These are phyloP conservation scores for Leptinotarsa texana DNA, from an alignment of 1,140 invertebrate genomes.

Conservation along the genomic window DNA sequence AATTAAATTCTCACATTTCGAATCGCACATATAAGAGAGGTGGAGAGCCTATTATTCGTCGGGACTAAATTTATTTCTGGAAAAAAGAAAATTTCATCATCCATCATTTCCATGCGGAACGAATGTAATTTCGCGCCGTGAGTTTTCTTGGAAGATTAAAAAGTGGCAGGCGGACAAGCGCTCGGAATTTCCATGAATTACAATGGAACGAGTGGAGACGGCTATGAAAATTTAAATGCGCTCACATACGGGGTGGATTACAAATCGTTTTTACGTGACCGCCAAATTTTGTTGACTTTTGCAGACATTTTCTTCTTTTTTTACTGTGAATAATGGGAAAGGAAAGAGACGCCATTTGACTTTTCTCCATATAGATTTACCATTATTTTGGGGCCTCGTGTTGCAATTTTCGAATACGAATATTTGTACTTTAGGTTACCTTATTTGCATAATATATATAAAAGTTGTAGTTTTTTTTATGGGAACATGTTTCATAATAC, in stretches of 20 bases:
- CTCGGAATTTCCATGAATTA: constrained; percentile 3
- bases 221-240: background rate
- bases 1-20: background rate
- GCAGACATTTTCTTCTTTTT: too few species aligned
- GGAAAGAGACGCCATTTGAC: too few species aligned
- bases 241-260: background rate
- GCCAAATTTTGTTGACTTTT: too few species aligned
- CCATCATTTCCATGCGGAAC: constrained; percentile 18
- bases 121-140: constrained; percentile 10
- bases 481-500: too few species aligned
- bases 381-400: too few species aligned
- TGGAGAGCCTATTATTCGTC: background rate
- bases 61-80: constrained; percentile 4
- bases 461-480: too few species aligned
- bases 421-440: too few species aligned
- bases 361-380: too few species aligned
- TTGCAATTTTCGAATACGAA: too few species aligned
- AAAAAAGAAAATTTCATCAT: constrained; percentile 16
- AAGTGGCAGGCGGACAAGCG: constrained; percentile 12
- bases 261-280: background rate
- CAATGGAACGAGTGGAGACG: constrained; percentile 7
- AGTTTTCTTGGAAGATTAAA: constrained; percentile 16
- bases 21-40: background rate
- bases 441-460: too few species aligned
- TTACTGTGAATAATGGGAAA: too few species aligned